Base-by-base conservation (phyloP, 2,797 vertebrate genomes). In the Setipinna tenuifilis region DNA sequence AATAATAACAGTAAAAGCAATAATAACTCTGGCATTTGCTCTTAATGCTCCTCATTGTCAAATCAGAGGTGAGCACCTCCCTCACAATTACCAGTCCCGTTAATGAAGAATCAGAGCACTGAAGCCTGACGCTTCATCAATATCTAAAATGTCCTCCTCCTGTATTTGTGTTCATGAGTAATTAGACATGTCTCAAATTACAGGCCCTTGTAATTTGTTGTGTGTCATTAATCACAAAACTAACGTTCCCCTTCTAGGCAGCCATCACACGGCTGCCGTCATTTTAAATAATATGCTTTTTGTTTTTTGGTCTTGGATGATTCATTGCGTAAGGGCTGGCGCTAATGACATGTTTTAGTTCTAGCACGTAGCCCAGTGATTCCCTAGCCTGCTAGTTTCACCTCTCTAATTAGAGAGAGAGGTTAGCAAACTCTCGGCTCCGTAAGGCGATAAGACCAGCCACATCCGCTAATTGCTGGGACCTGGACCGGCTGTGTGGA, bases 211-310 rank as follows among this genome's bases (percentile, higher is more conserved):
- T 44, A 78, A 78, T 78, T 78, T 78, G 71, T 44, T 44, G 31
- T 78, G 71, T 78, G 71, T 44, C 71, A 78, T 78, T 78, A 78
- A 78, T 78, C 71, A 78, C 71, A 78, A 35, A 78, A 78, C 35
- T 1, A 78, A 78, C 17, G 19, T 44, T 11, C 31, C 11, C 35
- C 71, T 14, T 44, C 31, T 78, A 78, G 71, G 71, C 71, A 78
- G 17, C 35, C 71, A 54, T 54, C 50, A n/a, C 31, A 78, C 31
- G 35, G 31, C 35, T 10, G 6, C 71, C 35, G 35, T 78, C 71
- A 78, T 78, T 78, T 78, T 19, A 44, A 78, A 78, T 41, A 78
- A 78, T 78, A 19, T 78, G 16, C 35, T 44, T 78, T 44, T 78
- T 54, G 50, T 54, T 35, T 78, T 75, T 78, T 78, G 31, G 31